Evolutionary conservation across 2,888 invertebrate species (phyloP).

Genomic region (Mantis religiosa): DNA sequence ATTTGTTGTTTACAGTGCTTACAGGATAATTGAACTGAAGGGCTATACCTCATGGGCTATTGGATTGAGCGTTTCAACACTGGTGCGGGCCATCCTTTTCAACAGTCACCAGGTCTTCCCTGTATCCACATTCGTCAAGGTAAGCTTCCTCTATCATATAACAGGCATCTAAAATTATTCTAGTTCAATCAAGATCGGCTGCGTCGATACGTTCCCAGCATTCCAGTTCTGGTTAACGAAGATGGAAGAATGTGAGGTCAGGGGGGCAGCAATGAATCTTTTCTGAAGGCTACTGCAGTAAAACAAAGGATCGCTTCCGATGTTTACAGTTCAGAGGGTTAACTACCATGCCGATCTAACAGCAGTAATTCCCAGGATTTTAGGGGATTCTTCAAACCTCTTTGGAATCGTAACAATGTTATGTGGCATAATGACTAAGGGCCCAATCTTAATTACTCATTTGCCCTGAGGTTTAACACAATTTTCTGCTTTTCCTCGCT

Average conservation of each 20-base stretch:
- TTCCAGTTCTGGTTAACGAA: background rate
- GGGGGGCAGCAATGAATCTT: background rate
- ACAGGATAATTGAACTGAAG: conserved; percentile 44
- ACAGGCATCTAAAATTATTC: background rate
- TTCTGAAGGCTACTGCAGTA: background rate
- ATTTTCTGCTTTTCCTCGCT: too few species aligned
- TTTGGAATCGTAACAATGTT: too few species aligned
- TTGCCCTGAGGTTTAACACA: too few species aligned
- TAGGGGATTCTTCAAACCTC: too few species aligned
- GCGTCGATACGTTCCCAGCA: background rate
- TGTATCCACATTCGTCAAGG: conserved; percentile 46
- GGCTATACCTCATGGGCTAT: conserved; percentile 49
- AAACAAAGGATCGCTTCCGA: background rate
- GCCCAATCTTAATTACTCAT: too few species aligned
- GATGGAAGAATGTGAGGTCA: background rate
- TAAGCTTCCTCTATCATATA: conserved; percentile 32
- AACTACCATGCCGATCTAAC: too few species aligned
- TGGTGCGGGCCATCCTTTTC: conserved; percentile 44
- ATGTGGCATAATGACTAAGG: too few species aligned
- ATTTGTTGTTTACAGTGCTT: conserved; percentile 41
- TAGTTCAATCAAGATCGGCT: background rate
- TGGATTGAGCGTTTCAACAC: conserved; percentile 45
- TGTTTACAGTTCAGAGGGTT: too few species aligned
- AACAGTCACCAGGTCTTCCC: conserved; percentile 45
- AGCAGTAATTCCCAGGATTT: too few species aligned